phyloP scores from a whole-genome alignment of 2,888 invertebrate species.

The Parelbella ahira region DNA sequence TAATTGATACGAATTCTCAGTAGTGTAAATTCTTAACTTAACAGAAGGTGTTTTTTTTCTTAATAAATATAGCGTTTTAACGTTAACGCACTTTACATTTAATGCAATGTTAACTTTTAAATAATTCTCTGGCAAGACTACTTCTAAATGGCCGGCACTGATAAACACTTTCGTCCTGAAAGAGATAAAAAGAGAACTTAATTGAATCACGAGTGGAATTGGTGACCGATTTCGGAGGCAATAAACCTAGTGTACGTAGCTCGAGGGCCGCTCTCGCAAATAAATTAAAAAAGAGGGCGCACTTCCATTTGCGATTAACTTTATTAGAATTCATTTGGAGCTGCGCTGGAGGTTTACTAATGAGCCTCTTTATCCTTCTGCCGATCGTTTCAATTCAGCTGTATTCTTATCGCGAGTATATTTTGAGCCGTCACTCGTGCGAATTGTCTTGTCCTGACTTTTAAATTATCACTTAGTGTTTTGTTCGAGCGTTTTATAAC shows the following conservation, averaged over 20 bases:
- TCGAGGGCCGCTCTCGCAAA: conserved; percentile 41
- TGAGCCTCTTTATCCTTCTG: conserved; percentile 50
- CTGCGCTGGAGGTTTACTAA: conserved; percentile 53
- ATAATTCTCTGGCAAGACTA: no score
- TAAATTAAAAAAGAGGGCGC: conserved; percentile 52
- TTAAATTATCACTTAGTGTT: background rate
- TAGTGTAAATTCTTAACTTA: no score
- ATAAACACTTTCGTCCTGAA: no score
- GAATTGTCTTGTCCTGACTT: background rate
- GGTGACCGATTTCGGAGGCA: conserved; percentile 38
- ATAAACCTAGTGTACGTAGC: conserved; percentile 45
- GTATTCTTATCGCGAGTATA: conserved; percentile 16
- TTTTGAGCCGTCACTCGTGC: no score
- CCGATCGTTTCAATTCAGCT: conserved; percentile 31
- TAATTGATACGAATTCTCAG: no score
- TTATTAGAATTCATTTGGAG: conserved; percentile 69
- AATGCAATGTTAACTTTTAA: no score
- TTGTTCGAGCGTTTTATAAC: no score
- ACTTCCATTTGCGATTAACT: conserved; percentile 57
- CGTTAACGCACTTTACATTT: no score
- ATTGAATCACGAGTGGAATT: conserved; percentile 29
- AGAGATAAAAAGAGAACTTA: no score
- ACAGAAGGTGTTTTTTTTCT: no score
- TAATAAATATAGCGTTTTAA: no score
- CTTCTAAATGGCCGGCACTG: no score